Evolutionary conservation across 2,797 vertebrate species (phyloP), one percentile per base, ranked within the genome.

Genomic region (Pempheris klunzingeri): DNA sequence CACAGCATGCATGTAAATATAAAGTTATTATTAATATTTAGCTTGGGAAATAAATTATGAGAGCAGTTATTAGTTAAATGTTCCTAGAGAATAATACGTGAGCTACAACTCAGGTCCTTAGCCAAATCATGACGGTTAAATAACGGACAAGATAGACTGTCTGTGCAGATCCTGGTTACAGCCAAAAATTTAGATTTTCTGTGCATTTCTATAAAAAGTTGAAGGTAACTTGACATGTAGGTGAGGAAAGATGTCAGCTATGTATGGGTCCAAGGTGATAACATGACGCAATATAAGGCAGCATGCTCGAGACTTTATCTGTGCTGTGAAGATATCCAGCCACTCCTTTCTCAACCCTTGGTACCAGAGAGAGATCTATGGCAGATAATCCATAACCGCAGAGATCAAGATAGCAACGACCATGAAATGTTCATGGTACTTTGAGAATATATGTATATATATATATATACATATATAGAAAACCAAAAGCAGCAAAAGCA

Each of bases 261-360:
- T 11, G n/a, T n/a, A n/a, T n/a, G n/a, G n/a, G n/a, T n/a, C n/a
- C n/a, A n/a, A n/a, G n/a, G 30, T 32, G 30, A 32, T 32, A 32
- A 32, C 6, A 32, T 32, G 6, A 32, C 4, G 3, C 6, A 7
- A 52, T 39, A 26, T 52, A 36, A 54, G 18, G 8, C 4, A 4
- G 32, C 28, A 60, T 64, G 7, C 15, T 30, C 1, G 1, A 44
- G 18, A 41, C 8, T 30, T 74, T 80, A 86, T 87, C 74, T 78
- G 32, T 52, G 50, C 30, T 60, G 34, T 80, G 78, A 90, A 88
- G 53, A 73, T 64, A 82, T 39, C 3, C 2, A 46, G 55, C 73
- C 85, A 50, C 89, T 89, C 91, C 91, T 54, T 81, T 63, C 9
- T 69, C 53, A 83, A 82, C 81, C 70, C 77, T 89, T 88, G 78